These are phyloP conservation scores for Sciurus carolinensis DNA, from an alignment of 2,797 vertebrate genomes.

Conservation along the genomic window DNA sequence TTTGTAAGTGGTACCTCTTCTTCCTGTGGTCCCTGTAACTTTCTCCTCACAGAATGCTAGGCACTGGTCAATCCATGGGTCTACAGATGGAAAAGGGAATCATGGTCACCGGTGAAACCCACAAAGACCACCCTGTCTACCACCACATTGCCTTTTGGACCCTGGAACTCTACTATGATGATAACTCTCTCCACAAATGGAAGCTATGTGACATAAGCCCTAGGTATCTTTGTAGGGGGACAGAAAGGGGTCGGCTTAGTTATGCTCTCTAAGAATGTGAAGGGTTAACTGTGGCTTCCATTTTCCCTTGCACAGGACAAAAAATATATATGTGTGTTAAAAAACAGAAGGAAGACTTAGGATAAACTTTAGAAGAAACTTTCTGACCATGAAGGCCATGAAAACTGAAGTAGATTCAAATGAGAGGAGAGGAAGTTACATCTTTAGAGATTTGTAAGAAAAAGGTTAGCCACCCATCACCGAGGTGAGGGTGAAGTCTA, in stretches of 20 bases:
- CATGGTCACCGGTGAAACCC: not conserved
- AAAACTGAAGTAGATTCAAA: not conserved
- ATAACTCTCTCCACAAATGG: not conserved
- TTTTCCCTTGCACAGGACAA: not conserved
- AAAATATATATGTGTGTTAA: not conserved
- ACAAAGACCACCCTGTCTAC: not conserved
- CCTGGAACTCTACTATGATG: not conserved
- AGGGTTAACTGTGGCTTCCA: slow-evolving; percentile 9
- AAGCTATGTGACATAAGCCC: not conserved
- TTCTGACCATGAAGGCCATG: not conserved
- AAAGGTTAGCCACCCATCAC: not conserved
- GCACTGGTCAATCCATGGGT: not conserved
- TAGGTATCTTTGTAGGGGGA: not conserved
- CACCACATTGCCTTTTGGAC: not conserved
- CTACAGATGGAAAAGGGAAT: not conserved
- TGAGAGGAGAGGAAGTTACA: not conserved
- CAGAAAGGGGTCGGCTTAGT: not conserved
- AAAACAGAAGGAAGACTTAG: slow-evolving; percentile 4
- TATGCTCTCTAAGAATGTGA: slow-evolving; percentile 33
- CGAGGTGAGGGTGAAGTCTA: not conserved
- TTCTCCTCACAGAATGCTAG: not conserved
- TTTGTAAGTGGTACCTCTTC: not conserved
- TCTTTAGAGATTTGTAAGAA: slow-evolving; percentile 43
- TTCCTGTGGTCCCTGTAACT: not conserved
- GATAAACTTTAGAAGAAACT: not conserved